Base-by-base conservation (phyloP, 1,140 invertebrate genomes). In the Paramacrobiotus metropolitanus region DNA sequence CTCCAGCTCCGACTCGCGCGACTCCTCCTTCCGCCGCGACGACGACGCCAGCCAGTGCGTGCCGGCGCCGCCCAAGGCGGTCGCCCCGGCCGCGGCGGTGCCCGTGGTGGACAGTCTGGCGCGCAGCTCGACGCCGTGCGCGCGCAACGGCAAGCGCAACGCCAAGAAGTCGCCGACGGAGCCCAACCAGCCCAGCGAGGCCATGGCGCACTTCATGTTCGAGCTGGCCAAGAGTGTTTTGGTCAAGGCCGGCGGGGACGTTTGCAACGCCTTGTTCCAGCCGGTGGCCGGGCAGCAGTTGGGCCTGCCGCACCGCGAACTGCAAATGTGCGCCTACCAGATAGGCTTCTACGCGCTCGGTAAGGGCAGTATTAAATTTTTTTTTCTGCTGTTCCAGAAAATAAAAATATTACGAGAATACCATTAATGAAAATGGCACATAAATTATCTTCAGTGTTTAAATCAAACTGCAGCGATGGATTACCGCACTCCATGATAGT, bases 241-340 rank as follows among this genome's bases (percentile, higher is more conserved):
- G 29, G 82, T 80, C 30, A 95, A 95, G 75, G 92, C 91, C 1
- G 93, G 93, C n/a, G 92, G 92, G 0, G 91, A 83, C 44, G 89
- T 85, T 62, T 86, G 83, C 0, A 91, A 88, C 29, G 74, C 74
- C 3, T 71, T 95, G 18, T 95, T 94, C 69, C 64, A 71, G 66
- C 66, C 70, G 44, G 71, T 70, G 44, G 66, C 67, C 21, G 80
- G 78, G 69, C 84, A 84, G 65, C 86, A 86, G 68, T 85, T 83
- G 67, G 81, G 85, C 65, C 84, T 84, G 30, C 86, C 87, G 1
- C 88, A 93, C 71, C 75, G 87, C 31, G 86, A 86, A 21, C 75
- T 97, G n/a, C 92, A 96, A 70, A 90, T 96, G 83, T 95, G 92
- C 73, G 90, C 93, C 55, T 96, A 96, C 72, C 91, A 96, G 71